Conservation (phyloP, 2,888 invertebrate species). For the Ormyrus pomaceus region DNA sequence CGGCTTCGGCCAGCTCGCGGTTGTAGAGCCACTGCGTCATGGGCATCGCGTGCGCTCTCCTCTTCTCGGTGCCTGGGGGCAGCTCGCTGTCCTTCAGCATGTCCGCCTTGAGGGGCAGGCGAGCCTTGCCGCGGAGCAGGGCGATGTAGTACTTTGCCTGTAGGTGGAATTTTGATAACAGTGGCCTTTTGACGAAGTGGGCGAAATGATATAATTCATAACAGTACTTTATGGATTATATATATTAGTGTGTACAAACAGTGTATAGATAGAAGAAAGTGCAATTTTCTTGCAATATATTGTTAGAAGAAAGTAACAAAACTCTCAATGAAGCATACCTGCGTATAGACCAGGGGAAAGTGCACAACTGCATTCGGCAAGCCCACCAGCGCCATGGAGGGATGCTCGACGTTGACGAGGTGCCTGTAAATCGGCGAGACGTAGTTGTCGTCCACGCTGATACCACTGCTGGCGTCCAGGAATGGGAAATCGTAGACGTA, state of each 20-base stretch:
- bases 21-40: conserved; percentile 76
- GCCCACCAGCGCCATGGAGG: conserved; percentile 73
- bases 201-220: not conserved
- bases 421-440: conserved; percentile 27
- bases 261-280: not conserved
- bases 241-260: not conserved
- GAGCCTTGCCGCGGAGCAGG: conserved; percentile 78
- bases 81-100: conserved; percentile 81
- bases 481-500: conserved; percentile 85
- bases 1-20: conserved; percentile 73
- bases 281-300: not conserved
- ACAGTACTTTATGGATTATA: not conserved
- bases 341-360: too few relatives aligned
- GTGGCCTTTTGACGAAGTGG: too few relatives aligned
- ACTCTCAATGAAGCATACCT: too few relatives aligned
- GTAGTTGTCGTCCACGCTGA: conserved; percentile 22
- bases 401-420: conserved; percentile 24
- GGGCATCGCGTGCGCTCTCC: conserved; percentile 72
- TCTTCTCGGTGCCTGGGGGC: conserved; percentile 73
- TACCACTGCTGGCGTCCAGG: conserved; percentile 76
- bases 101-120: conserved; percentile 80
- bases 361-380: conserved; percentile 71
- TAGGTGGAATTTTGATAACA: not conserved
- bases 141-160: conserved; percentile 82
- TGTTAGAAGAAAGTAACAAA: conserved; percentile 63